Evolutionary conservation across 2,888 invertebrate genomes (phyloP).

Genomic region (Ptilodon capucinus): DNA sequence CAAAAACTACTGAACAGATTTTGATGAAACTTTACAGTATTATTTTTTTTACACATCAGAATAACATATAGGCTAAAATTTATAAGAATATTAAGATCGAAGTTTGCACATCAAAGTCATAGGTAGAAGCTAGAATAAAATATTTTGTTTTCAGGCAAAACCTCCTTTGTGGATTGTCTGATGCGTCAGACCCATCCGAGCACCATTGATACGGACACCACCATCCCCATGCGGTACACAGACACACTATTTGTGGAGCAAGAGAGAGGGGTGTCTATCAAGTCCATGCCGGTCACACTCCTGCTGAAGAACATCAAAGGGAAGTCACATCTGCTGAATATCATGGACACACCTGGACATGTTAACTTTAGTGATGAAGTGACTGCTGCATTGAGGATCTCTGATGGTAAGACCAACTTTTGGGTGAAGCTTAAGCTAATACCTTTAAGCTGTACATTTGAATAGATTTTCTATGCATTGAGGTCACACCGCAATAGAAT

Average conservation of each 20-base stretch:
- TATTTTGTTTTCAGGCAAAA: constrained; percentile 84
- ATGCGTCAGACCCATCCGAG: constrained; percentile 98
- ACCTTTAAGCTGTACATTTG: too few relatives aligned
- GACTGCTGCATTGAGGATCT: constrained; percentile 96
- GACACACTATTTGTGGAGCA: constrained; percentile 99
- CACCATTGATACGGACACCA: constrained; percentile 87
- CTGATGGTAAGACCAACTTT: constrained; percentile 86
- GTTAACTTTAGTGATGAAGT: constrained; percentile 99
- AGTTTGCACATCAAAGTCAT: too few relatives aligned
- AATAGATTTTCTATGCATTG: too few relatives aligned
- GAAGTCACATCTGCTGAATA: constrained; percentile 98
- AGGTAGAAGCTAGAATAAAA: neutral
- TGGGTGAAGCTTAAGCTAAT: neutral
- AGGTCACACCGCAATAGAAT: too few relatives aligned
- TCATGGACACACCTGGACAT: constrained; percentile 99
- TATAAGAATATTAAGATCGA: too few relatives aligned
- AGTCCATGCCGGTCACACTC: constrained; percentile 97
- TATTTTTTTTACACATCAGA: too few relatives aligned
- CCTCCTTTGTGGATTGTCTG: constrained; percentile 98
- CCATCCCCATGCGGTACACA: constrained; percentile 93
- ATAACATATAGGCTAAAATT: too few relatives aligned
- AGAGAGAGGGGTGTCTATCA: constrained; percentile 98
- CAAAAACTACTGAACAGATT: too few relatives aligned
- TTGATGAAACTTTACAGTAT: too few relatives aligned
- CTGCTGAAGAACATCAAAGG: constrained; percentile 96